Evolutionary conservation across 2,888 invertebrate genomes (phyloP).

Genomic region (Onchidella celtica): DNA sequence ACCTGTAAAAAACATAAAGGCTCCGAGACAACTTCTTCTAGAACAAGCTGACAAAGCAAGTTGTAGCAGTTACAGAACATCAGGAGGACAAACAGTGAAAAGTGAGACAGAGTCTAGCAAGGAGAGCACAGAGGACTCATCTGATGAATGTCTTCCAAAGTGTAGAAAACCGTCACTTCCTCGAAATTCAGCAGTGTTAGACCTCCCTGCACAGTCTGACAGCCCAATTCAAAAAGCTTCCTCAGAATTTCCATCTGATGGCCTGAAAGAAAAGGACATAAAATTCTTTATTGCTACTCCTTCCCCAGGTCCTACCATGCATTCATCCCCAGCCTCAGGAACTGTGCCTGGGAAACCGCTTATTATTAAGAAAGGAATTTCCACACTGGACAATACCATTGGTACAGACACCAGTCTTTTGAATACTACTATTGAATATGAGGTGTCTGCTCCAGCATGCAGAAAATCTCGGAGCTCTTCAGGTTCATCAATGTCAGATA

Average conservation of each 20-base stretch:
- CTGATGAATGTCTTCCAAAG: background rate
- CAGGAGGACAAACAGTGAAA: background rate
- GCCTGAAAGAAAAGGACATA: background rate
- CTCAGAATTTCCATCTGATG: background rate
- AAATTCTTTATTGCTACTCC: slow-evolving; percentile 40
- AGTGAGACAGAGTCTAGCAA: background rate
- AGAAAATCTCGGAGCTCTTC: slow-evolving; percentile 15
- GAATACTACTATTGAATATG: slow-evolving; percentile 44
- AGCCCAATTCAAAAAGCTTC: background rate
- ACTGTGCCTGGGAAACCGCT: background rate
- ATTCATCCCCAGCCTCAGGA: slow-evolving; percentile 42
- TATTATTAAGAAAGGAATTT: slow-evolving; percentile 41
- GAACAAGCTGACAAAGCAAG: background rate
- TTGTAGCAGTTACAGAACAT: background rate
- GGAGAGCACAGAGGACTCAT: background rate
- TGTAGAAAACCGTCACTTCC: background rate
- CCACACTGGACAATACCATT: slow-evolving; percentile 31
- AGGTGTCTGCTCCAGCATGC: background rate
- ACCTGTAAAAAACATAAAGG: slow-evolving; percentile 15
- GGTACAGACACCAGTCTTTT: slow-evolving; percentile 37
- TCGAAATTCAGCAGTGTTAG: background rate
- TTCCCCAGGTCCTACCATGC: slow-evolving; percentile 38
- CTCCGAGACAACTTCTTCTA: background rate
- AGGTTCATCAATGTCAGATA: slow-evolving; percentile 3
- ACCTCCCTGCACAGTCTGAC: slow-evolving; percentile 3